Evolutionary conservation across 1,140 invertebrate genomes (phyloP).

Genomic region (Sycophila sp.): DNA sequence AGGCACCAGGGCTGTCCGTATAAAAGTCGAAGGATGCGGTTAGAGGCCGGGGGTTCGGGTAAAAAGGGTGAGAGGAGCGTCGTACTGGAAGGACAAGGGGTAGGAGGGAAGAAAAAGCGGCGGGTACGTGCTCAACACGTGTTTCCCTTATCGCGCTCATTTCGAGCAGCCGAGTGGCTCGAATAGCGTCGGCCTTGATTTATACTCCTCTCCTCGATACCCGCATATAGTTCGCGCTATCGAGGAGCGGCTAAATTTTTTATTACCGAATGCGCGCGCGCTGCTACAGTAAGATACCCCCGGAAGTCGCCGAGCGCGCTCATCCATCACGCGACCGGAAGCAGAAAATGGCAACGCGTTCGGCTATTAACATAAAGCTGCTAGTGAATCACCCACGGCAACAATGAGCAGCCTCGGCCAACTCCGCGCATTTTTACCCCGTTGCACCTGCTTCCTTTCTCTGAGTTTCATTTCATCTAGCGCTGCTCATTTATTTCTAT

Average conservation of each 20-base stretch:
- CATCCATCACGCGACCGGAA: too few species aligned
- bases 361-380: too few species aligned
- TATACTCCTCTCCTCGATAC: conserved; percentile 55
- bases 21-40: neutral
- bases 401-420: too few species aligned
- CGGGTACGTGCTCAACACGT: conserved; percentile 59
- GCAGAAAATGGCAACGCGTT: too few species aligned
- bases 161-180: conserved; percentile 41
- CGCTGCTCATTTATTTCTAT: conserved; percentile 23
- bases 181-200: conserved; percentile 50
- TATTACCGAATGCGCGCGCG: too few species aligned
- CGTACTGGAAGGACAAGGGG: conserved; percentile 5
- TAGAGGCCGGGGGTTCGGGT: neutral
- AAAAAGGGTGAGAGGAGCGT: neutral
- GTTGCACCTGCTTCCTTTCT: neutral
- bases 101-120: conserved; percentile 10
- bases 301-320: too few species aligned
- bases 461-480: conserved; percentile 28
- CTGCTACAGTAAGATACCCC: too few species aligned
- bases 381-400: too few species aligned
- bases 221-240: conserved; percentile 39
- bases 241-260: conserved; percentile 53
- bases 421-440: neutral
- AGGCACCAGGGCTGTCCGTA: conserved; percentile 1
- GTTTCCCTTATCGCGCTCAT: conserved; percentile 60